A percentile compares a stretch with the other conserved stretches of the same genome.
phyloP scores from a whole-genome alignment of 30 jellyfish, hydroid and myxozoan species.

The Hydractinia echinata region DNA sequence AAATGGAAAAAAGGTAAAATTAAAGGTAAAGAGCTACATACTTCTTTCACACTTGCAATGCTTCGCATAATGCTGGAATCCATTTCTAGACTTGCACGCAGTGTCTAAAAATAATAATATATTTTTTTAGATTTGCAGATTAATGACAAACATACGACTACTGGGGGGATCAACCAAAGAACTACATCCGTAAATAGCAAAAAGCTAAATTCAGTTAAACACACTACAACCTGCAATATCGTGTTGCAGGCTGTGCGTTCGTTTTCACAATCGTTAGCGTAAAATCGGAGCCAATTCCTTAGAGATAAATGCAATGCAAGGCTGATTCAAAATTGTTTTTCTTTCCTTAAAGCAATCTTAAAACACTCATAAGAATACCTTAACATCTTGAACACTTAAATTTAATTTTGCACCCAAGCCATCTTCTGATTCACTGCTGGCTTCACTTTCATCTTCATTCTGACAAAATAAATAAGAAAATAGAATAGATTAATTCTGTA shows the following conservation, averaged over 20 bases:
- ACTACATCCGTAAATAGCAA: too few relatives aligned
- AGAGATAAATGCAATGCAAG: too few relatives aligned
- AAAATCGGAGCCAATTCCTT: too few relatives aligned
- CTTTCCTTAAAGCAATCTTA: neutral
- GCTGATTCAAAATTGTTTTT: neutral
- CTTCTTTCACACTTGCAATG: conserved; percentile 37
- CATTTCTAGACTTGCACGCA: conserved; percentile 77
- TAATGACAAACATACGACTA: too few relatives aligned
- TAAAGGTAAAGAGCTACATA: neutral
- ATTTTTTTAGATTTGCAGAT: too few relatives aligned
- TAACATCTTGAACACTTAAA: conserved; percentile 69
- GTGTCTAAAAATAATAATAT: conserved; percentile 37
- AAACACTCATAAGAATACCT: conserved; percentile 26
- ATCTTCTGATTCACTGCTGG: conserved; percentile 17
- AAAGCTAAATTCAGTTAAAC: too few relatives aligned
- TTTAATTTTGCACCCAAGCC: conserved; percentile 39
- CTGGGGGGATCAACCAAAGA: too few relatives aligned
- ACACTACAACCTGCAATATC: too few relatives aligned
- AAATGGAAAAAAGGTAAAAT: neutral
- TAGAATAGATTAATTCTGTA: too few relatives aligned
- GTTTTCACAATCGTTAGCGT: too few relatives aligned
- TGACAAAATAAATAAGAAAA: too few relatives aligned
- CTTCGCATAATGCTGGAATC: conserved; percentile 66
- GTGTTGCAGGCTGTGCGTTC: too few relatives aligned
- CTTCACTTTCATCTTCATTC: neutral